Evolutionary conservation across 2,113 vertebrate species (phyloP).

Genomic region (Scomber scombrus): DNA sequence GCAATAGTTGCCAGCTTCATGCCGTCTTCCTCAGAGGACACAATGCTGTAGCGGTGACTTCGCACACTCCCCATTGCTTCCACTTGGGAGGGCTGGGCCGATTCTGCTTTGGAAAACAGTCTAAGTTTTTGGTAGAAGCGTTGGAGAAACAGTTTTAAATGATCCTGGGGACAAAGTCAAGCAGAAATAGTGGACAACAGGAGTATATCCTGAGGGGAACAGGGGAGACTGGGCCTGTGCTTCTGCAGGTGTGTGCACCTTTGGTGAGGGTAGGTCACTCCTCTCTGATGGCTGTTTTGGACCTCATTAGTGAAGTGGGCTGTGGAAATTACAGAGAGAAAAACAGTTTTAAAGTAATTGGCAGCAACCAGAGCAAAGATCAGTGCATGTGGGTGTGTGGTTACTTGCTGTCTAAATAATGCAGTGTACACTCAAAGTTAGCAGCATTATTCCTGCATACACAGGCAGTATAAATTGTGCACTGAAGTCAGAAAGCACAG

Average conservation of each 20-base stretch:
- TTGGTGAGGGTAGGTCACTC: constrained; percentile 74
- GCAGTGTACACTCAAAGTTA: constrained; percentile 45
- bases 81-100: constrained; percentile 87
- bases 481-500: constrained; percentile 3
- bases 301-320: constrained; percentile 80
- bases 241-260: constrained; percentile 43
- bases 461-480: not conserved
- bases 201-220: constrained; percentile 44
- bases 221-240: constrained; percentile 19
- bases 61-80: constrained; percentile 97
- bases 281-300: constrained; percentile 81
- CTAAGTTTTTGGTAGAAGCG: constrained; percentile 97
- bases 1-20: constrained; percentile 94
- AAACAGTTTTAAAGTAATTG: constrained; percentile 65
- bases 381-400: constrained; percentile 53
- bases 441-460: constrained; percentile 1
- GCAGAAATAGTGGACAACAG: constrained; percentile 68
- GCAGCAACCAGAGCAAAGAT: constrained; percentile 62
- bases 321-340: constrained; percentile 70
- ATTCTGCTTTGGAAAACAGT: constrained; percentile 98
- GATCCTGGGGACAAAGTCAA: constrained; percentile 86
- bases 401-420: constrained; percentile 75
- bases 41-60: constrained; percentile 97
- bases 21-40: constrained; percentile 96
- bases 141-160: constrained; percentile 99